Evolutionary conservation across 2,888 invertebrate genomes (phyloP), one percentile per base, ranked within the genome.

Genomic region (Synergus umbraculus): DNA sequence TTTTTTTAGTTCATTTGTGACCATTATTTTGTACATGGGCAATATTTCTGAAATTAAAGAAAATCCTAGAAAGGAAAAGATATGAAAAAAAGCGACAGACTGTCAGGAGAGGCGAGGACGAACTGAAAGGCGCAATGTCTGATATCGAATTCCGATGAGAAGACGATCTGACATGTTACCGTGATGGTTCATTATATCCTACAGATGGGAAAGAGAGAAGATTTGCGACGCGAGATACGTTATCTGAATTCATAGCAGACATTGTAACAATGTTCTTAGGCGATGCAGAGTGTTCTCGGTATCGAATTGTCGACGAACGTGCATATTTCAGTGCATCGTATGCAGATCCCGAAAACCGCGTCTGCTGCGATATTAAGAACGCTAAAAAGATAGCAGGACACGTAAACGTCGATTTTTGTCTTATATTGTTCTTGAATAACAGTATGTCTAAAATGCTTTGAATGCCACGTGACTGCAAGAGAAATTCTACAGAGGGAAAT

Each of bases 241-340:
- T 88, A 86, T 87, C 86, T 84, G 85, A 88, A 89, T 88, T 87
- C 85, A 85, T 87, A 88, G 87, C 85, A 86, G 88, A 86, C 81
- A 78, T 77, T 78, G 80, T 85, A 86, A 87, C 85, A 85, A 86
- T 87, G 86, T 86, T 83, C 79, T 83, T 83, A 79, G 78, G 58
- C 78, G 43, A 78, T 77, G 67, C 44, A 67, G 12, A 67, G n/a
- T 49, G 77, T 46, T 41, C 49, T 49, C 22, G 2, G 60, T 82
- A 84, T 85, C 79, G 83, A 85, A 85, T 82, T 82, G 77, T 81
- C 78, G 79, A 22, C 67, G 78, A 83, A 85, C 83, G 81, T 77
- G 78, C 79, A 79, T 82, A 64, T 69, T 76, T 76, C 80, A 67
- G 22, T n/a, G 77, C 43, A 49, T 69, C 49, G 46, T 77, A 78